A percentile compares a stretch with the other conserved stretches of the same genome.
Conservation (phyloP, 2,113 vertebrate genomes). For the Leptocoma aspasia region DNA sequence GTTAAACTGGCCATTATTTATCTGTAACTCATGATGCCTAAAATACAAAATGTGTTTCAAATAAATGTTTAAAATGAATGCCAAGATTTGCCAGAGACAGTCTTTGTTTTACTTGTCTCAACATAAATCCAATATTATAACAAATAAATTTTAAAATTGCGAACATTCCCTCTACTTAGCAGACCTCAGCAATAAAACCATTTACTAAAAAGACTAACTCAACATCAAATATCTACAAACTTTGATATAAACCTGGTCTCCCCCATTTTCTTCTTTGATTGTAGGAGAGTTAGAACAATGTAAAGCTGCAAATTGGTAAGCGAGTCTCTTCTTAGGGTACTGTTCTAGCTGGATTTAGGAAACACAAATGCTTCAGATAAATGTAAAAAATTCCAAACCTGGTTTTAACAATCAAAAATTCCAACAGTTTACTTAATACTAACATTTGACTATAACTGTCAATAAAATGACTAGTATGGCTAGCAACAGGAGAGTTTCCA, state of each 20-base stretch:
- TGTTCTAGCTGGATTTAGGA: neutral
- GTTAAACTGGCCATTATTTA: neutral
- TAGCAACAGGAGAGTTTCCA: neutral
- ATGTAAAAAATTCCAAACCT: neutral
- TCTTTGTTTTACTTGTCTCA: neutral
- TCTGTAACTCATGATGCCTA: neutral
- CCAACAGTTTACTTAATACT: neutral
- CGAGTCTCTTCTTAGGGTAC: neutral
- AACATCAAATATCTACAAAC: neutral
- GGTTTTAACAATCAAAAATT: neutral
- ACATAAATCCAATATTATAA: neutral
- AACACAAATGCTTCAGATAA: neutral
- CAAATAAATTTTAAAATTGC: neutral
- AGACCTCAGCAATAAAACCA: neutral
- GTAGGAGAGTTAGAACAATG: neutral
- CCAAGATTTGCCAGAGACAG: neutral
- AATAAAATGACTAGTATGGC: neutral
- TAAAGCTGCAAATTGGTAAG: neutral
- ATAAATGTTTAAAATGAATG: neutral
- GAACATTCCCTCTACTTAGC: neutral
- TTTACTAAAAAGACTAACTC: neutral
- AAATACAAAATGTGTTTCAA: neutral
- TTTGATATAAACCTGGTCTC: neutral
- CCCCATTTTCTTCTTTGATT: neutral
- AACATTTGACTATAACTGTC: neutral